phyloP scores from a whole-genome alignment of 2,888 invertebrate species.

The Boloria selene region DNA sequence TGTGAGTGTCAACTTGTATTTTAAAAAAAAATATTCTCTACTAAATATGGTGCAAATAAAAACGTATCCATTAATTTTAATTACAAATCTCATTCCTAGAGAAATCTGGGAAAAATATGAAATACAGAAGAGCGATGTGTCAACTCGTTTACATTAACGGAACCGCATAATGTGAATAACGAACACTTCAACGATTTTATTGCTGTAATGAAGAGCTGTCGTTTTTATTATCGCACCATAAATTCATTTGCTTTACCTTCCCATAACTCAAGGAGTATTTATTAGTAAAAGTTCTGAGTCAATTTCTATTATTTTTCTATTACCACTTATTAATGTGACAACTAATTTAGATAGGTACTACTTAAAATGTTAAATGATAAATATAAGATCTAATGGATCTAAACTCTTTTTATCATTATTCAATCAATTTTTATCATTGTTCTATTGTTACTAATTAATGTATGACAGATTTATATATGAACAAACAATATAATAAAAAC shows the following conservation, averaged over 20 bases:
- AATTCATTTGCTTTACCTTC: constrained; percentile 6
- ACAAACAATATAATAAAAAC: no score
- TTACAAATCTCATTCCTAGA: constrained; percentile 36
- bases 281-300: neutral
- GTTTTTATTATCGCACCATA: constrained; percentile 4
- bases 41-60: constrained; percentile 20
- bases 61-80: constrained; percentile 39
- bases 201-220: constrained; percentile 29
- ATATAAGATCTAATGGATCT: no score
- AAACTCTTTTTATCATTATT: no score
- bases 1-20: constrained; percentile 9
- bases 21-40: constrained; percentile 11
- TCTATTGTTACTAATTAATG: no score
- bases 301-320: no score
- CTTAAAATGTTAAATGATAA: no score
- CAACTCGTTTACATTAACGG: constrained; percentile 39
- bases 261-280: neutral
- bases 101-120: constrained; percentile 35
- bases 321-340: no score
- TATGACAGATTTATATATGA: no score
- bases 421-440: no score
- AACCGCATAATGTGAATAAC: constrained; percentile 34
- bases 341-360: no score
- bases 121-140: constrained; percentile 36
- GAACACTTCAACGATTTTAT: constrained; percentile 39